phyloP scores from a whole-genome alignment of 2,113 vertebrate species.

The Brachypodius melanocephalos region DNA sequence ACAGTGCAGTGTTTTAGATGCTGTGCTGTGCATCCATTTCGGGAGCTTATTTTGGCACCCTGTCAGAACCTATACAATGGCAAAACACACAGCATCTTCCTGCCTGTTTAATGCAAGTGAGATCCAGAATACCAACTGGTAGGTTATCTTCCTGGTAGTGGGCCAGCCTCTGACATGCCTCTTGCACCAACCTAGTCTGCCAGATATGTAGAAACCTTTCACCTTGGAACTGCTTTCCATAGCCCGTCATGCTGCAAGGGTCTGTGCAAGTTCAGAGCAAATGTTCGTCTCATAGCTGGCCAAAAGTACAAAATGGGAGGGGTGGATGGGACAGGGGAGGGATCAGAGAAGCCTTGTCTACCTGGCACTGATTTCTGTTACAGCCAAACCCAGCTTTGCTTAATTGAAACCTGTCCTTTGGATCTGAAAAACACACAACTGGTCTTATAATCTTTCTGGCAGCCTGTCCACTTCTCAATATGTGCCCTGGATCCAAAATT shows the following conservation, averaged over 20 bases:
- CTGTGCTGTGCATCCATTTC: constrained; percentile 25
- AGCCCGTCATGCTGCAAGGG: not conserved
- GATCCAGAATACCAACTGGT: not conserved
- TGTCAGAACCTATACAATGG: constrained; percentile 53
- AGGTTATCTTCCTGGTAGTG: not conserved
- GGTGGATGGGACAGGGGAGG: not conserved
- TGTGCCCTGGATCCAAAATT: constrained; percentile 35
- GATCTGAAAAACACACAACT: constrained; percentile 1
- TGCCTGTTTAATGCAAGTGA: not conserved
- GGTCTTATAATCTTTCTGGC: constrained; percentile 42
- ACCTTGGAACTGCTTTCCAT: not conserved
- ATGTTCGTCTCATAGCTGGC: not conserved
- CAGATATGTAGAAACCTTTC: not conserved
- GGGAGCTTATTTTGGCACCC: constrained; percentile 55
- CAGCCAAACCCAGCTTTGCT: constrained; percentile 37
- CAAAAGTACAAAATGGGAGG: not conserved
- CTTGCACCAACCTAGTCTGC: not conserved
- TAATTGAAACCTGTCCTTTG: constrained; percentile 56
- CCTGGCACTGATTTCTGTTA: constrained; percentile 22
- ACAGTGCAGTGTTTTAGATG: constrained; percentile 61
- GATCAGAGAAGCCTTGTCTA: not conserved
- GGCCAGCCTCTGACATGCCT: not conserved
- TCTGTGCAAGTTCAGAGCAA: not conserved
- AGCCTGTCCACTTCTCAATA: not conserved
- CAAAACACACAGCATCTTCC: constrained; percentile 45